These are phyloP conservation scores for Streptopelia turtur DNA, from an alignment of 2,797 vertebrate species.

Conservation along the genomic window DNA sequence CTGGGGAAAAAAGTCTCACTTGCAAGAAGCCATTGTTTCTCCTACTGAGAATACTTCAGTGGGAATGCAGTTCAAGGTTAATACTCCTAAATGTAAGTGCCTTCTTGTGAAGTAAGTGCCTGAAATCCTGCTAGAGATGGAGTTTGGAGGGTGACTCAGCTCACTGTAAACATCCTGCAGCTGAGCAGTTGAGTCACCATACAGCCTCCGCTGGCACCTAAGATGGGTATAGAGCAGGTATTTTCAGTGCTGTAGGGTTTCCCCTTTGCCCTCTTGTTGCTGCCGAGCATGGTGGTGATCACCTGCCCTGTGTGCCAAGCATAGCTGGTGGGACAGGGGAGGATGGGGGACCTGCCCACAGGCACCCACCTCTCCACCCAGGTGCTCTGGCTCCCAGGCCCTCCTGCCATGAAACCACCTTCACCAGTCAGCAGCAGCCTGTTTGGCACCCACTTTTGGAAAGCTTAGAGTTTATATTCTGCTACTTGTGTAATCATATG, in stretches of 20 bases:
- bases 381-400: rapidly evolving
- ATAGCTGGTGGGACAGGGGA: neutral
- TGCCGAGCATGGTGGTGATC: neutral
- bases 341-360: neutral
- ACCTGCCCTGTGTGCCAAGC: neutral
- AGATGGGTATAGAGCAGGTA: neutral
- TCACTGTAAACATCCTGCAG: neutral
- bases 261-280: neutral
- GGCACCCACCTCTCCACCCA: neutral
- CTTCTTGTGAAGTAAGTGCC: neutral
- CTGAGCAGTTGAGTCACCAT: neutral
- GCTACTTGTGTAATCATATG: neutral
- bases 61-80: neutral
- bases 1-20: neutral
- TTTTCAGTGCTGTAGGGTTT: neutral
- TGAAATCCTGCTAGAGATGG: neutral
- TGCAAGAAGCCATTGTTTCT: neutral
- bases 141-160: neutral
- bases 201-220: rapidly evolving
- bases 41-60: neutral
- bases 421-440: neutral
- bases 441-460: neutral
- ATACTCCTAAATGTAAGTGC: neutral
- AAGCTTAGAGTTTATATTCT: neutral
- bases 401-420: neutral